Percentiles rank a stretch among this genome's conserved stretches.
Conservation (phyloP, 2,113 vertebrate species). For the Murina feae region DNA sequence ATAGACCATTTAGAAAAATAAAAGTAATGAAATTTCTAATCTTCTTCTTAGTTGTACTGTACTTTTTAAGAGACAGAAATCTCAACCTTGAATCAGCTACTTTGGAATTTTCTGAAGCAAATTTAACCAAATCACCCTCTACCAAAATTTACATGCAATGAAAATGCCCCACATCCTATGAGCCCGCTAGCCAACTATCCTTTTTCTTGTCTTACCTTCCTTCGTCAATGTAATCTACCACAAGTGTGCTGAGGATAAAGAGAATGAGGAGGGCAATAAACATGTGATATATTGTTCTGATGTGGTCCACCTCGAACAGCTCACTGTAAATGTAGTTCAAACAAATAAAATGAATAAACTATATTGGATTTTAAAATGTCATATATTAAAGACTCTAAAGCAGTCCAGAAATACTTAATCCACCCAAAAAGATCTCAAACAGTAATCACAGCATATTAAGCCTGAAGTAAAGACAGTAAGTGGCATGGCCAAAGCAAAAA, state of each 20-base stretch:
- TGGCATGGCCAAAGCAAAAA: not conserved
- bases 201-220: conserved; percentile 86
- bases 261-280: conserved; percentile 96
- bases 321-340: conserved; percentile 82
- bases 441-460: not conserved
- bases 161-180: not conserved
- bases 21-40: not conserved
- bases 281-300: conserved; percentile 98
- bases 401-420: not conserved
- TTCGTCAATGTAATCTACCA: conserved; percentile 96
- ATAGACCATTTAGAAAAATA: conserved; percentile 11
- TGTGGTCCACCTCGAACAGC: conserved; percentile 97
- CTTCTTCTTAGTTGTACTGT: not conserved
- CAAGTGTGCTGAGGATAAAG: conserved; percentile 94
- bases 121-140: not conserved
- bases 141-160: not conserved
- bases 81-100: not conserved
- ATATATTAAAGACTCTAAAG: not conserved
- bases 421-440: not conserved
- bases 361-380: not conserved
- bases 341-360: conserved; percentile 3
- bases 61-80: not conserved
- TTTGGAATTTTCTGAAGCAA: conserved; percentile 1
- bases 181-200: not conserved
- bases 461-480: not conserved